Evolutionary conservation across 2,888 invertebrate genomes (phyloP), one percentile per base, ranked within the genome.

Genomic region (Drosophila putrida): DNA sequence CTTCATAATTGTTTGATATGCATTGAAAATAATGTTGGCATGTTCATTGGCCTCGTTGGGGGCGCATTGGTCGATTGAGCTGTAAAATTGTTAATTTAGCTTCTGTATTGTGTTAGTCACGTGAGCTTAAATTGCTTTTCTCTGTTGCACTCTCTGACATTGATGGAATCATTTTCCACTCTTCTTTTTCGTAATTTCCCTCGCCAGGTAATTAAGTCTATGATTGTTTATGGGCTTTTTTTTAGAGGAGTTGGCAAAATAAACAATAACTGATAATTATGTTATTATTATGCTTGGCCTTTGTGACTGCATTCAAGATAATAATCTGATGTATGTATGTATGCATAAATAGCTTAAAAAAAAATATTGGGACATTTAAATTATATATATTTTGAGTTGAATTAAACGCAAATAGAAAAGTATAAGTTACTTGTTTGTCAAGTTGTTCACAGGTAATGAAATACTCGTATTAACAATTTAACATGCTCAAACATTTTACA

Each of bases 1-100:
- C 69, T 64, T 62, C 77, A 81, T 87, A 83, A 84, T 87, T 87
- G 83, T 87, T 87, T 84, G 79, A 71, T 71, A 61, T 72, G 68
- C 59, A 57, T 35, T 53, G 47, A 15, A 35, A 44, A 33, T 31
- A 20, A 49, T 53, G 33, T 41, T 54, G 62, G 39, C 71, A 41
- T 71, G 62, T 62, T 62, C 63, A 51, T 61, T 66, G 50, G 65
- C 35, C 55, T 59, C 39, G 6, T 55, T 51, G 61, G 66, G 44
- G 50, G 63, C 59, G 53, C 46, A 35, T 28, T 66, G 51, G 15
- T 36, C 60, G 67, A 69, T 78, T 67, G 75, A 83, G 84, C 82
- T 75, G 82, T 84, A 82, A 83, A 87, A 87, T 84, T 84, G 84
- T 84, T 83, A 73, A 87, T 78, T 84, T 84, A 62, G 84, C 83